Evolutionary conservation across 1,140 invertebrate species (phyloP).

Genomic region (Aphelinus atriplicis): DNA sequence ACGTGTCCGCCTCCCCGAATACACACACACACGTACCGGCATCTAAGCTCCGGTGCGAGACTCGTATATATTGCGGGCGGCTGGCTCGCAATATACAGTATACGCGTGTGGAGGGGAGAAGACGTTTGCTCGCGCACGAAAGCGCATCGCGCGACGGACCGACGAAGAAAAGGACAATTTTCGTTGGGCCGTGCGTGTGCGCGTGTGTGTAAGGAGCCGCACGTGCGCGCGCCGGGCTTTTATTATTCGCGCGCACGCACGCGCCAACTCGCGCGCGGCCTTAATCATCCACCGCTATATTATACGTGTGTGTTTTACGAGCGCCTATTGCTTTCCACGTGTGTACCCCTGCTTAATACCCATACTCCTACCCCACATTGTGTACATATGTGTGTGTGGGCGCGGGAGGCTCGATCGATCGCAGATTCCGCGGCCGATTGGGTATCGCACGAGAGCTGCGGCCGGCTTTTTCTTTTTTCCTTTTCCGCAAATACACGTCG

Average conservation of each 20-base stretch:
- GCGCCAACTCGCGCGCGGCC: background rate
- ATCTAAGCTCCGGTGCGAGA: background rate
- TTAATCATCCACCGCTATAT: slow-evolving; percentile 4
- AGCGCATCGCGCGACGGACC: slow-evolving; percentile 1
- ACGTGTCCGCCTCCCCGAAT: slow-evolving; percentile 4
- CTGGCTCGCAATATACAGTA: background rate
- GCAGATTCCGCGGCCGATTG: too few relatives aligned
- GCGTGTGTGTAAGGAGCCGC: background rate
- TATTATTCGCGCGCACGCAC: slow-evolving; percentile 27
- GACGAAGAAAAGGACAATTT: slow-evolving; percentile 13
- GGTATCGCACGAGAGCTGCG: too few relatives aligned
- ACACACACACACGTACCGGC: background rate
- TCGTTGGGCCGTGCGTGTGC: background rate
- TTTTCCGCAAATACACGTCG: too few relatives aligned
- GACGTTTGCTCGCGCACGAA: background rate
- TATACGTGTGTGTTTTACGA: background rate
- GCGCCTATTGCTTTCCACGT: slow-evolving; percentile 15
- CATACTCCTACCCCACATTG: too few relatives aligned
- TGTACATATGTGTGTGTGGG: too few relatives aligned
- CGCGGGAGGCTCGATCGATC: too few relatives aligned
- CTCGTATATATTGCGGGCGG: background rate
- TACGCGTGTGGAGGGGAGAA: background rate
- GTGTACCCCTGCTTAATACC: too few relatives aligned
- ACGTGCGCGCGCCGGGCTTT: background rate
- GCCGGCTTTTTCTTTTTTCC: too few relatives aligned